Base-by-base conservation (phyloP, 2,888 invertebrate species). In the Caenorhabditis panamensis region DNA sequence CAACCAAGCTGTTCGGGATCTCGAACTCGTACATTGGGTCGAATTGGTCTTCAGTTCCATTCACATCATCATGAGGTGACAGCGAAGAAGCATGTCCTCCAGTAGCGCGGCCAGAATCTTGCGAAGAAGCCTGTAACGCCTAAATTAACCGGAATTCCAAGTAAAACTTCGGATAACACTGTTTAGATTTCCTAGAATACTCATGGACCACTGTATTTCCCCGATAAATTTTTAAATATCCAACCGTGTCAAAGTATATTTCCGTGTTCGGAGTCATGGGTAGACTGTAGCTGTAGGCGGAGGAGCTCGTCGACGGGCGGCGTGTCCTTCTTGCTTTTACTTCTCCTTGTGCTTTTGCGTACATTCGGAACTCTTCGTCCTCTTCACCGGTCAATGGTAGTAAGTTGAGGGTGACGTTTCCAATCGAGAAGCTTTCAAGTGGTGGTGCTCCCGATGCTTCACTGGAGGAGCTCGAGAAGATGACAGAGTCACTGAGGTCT, bases 21-120 rank as follows among this genome's bases (percentile, higher is more conserved):
- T 91, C 91, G 77, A 91, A 91, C 66, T 91, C 91, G 86, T 91
- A 91, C 82, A 89, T 87, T 31, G 91, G 91, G 51, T 84, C 64
- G 59, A 58, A 63, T 11, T 85, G 81, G 3, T 53, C 66, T 1
- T 73, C 69, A 31, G 62, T 37, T 56, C 61, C 79, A 49, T 36
- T 71, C 6, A 77, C 53, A 22, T 84, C 84, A 53, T 87, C 87
- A 68, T 84, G 73, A 47, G 87, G 87, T 11, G 86, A 86, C 26
- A 86, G 56, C 13, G 83, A 83, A 1, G 85, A 85, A 11, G 87
- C 84, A 36, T 84, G 81, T 22, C 87, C 88, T 41, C 89, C 90
- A 37, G 90, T 89, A 18, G 89, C 90, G 18, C 90, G 79, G 22
- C 90, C 90, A 53, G 89, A 89, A 71, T 90, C 90, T 79, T 85